These are phyloP conservation scores for Calyptomena viridis DNA, from an alignment of 2,113 vertebrate genomes.

Conservation along the genomic window DNA sequence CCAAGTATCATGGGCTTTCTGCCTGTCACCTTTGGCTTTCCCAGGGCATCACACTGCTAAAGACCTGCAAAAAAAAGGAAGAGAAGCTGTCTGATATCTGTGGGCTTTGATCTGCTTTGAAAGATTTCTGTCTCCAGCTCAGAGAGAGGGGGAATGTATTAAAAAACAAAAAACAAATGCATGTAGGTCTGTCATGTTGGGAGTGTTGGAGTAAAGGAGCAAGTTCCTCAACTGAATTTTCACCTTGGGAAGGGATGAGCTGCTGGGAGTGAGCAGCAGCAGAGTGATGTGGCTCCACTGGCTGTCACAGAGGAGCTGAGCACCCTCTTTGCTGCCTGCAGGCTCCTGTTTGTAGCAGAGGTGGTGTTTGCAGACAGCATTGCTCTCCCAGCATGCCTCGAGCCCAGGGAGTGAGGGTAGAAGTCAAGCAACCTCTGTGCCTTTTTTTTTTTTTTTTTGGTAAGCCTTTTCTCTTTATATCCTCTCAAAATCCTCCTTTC, in stretches of 20 bases:
- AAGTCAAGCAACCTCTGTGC: neutral
- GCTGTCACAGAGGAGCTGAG: neutral
- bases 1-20: neutral
- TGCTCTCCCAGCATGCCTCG: accelerated
- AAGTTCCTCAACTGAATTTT: accelerated
- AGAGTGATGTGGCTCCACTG: neutral
- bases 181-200: neutral
- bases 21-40: neutral
- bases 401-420: neutral
- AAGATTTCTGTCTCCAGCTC: neutral
- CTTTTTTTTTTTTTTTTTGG: neutral
- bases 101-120: neutral
- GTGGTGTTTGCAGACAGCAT: neutral
- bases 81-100: neutral
- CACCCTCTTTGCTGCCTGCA: neutral
- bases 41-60: neutral
- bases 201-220: neutral
- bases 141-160: neutral
- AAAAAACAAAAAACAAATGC: neutral
- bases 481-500: neutral
- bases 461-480: neutral
- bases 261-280: neutral
- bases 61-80: neutral
- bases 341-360: neutral
- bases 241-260: neutral